phyloP scores from a whole-genome alignment of 2,113 vertebrate genomes.

The Ictalurus furcatus region DNA sequence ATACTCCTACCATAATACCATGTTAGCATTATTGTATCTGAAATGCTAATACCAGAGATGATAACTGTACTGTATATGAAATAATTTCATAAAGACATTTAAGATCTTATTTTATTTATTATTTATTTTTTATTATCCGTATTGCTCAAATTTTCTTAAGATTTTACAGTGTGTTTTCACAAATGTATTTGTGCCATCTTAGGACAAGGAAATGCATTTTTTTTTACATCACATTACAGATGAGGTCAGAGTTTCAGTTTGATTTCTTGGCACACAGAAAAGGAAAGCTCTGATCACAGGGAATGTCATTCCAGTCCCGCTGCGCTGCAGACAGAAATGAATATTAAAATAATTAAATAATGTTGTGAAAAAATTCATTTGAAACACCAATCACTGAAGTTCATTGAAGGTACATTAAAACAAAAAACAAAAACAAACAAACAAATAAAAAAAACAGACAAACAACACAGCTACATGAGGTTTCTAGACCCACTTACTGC shows the following conservation, averaged over 20 bases:
- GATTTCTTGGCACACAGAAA: constrained; percentile 19
- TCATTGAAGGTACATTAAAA: no score
- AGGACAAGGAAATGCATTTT: no score
- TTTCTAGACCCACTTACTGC: not conserved
- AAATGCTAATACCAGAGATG: not conserved
- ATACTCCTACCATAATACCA: not conserved
- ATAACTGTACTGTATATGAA: not conserved
- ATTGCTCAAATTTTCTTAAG: not conserved
- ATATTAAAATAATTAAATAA: not conserved
- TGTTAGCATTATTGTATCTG: not conserved
- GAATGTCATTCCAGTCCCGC: constrained; percentile 32
- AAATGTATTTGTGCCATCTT: no score
- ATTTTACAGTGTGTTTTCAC: not conserved
- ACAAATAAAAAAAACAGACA: no score
- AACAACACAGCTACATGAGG: not conserved
- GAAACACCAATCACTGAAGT: no score
- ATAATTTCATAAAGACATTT: not conserved
- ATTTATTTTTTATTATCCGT: not conserved
- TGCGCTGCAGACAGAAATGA: not conserved
- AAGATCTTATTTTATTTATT: not conserved
- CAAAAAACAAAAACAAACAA: no score
- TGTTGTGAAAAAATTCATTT: no score
- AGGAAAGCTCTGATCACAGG: not conserved
- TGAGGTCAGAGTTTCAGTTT: not conserved
- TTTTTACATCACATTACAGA: not conserved